These are phyloP conservation scores for Gracilinanus agilis DNA, from an alignment of 2,113 vertebrate genomes.

Conservation along the genomic window DNA sequence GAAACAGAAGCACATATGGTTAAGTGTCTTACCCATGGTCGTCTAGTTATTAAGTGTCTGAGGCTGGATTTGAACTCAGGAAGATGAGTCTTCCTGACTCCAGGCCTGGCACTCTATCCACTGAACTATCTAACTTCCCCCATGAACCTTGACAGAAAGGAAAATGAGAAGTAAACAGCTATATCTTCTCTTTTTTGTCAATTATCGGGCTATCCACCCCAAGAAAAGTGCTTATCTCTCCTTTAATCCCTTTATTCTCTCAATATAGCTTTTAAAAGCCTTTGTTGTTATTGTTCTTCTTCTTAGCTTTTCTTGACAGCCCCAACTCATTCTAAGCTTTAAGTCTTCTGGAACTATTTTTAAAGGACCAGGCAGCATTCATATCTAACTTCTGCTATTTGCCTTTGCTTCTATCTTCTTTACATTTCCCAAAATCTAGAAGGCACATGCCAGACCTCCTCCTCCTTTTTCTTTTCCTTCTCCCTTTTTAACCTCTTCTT, in stretches of 20 bases:
- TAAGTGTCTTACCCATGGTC: no score
- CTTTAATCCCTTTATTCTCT: background rate
- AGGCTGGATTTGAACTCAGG: no score
- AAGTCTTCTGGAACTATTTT: background rate
- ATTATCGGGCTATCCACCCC: background rate
- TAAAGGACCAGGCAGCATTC: background rate
- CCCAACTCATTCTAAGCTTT: background rate
- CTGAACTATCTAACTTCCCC: no score
- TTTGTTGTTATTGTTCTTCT: background rate
- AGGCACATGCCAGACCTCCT: background rate
- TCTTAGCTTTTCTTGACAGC: background rate
- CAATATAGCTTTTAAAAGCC: background rate
- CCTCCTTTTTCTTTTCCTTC: background rate
- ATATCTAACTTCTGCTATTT: background rate
- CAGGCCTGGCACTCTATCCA: no score
- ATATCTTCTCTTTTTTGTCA: background rate
- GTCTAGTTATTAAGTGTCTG: no score
- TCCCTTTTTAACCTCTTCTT: no score
- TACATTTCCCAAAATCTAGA: background rate
- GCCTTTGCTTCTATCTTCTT: background rate
- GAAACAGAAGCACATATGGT: no score
- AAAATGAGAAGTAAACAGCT: background rate
- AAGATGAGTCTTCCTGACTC: no score
- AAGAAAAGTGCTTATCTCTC: background rate
- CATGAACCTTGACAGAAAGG: background rate